These are phyloP conservation scores for Thinocorus orbignyianus DNA, from an alignment of 2,113 vertebrate species.

Conservation along the genomic window DNA sequence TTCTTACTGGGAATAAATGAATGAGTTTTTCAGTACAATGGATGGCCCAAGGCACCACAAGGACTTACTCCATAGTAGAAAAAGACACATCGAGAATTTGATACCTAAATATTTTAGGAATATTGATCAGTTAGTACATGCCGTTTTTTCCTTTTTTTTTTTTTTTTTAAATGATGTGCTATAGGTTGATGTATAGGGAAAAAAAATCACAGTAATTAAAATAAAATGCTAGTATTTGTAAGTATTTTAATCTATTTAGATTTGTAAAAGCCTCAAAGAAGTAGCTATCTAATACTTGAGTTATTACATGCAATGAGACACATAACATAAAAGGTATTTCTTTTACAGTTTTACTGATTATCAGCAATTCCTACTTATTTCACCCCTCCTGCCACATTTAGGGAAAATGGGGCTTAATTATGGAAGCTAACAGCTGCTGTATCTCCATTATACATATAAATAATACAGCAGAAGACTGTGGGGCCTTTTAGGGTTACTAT, in stretches of 20 bases:
- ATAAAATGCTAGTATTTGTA: background rate
- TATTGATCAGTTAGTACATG: background rate
- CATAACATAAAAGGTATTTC: background rate
- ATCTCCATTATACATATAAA: background rate
- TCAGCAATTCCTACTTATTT: slow-evolving; percentile 1
- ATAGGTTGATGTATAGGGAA: background rate
- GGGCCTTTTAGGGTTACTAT: background rate
- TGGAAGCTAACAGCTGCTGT: slow-evolving; percentile 23
- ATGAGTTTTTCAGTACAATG: background rate
- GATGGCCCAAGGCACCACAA: background rate
- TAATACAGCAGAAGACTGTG: background rate
- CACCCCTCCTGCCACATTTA: background rate
- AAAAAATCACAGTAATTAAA: background rate
- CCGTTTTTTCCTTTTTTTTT: too few species aligned
- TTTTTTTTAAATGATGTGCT: background rate
- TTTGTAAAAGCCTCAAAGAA: background rate
- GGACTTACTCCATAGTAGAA: background rate
- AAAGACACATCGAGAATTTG: background rate
- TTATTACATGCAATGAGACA: background rate
- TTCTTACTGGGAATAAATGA: background rate
- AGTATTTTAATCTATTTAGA: background rate
- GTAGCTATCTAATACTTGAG: background rate
- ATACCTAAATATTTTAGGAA: background rate
- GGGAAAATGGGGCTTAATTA: slow-evolving; percentile 23
- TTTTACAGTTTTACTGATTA: background rate